Conservation (phyloP, 2,113 vertebrate species). For the Neogale vison region DNA sequence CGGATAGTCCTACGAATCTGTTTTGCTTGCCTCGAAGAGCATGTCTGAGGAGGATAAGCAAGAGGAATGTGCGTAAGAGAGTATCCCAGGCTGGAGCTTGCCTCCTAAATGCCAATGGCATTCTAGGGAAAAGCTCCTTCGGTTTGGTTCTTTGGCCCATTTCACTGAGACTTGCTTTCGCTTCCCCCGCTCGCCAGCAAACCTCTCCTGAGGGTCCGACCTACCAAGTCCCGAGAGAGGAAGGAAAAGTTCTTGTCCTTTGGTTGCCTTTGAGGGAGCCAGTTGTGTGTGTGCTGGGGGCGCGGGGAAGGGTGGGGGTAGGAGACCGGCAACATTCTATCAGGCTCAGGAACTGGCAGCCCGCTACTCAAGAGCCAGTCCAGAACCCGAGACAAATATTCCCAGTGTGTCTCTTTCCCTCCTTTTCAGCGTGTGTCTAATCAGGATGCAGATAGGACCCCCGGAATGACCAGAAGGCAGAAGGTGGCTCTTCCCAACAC, state of each 20-base stretch:
- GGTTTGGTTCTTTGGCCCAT: not conserved
- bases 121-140: constrained; percentile 8
- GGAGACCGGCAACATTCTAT: too few species aligned
- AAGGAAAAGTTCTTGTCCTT: not conserved
- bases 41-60: not conserved
- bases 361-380: not conserved
- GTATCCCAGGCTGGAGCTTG: not conserved
- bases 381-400: not conserved
- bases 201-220: fast-evolving
- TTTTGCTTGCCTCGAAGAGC: not conserved
- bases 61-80: not conserved
- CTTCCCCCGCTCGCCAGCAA: not conserved
- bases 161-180: not conserved
- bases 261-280: not conserved
- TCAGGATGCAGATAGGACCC: not conserved
- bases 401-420: not conserved
- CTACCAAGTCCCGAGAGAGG: not conserved
- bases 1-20: too few species aligned
- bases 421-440: not conserved
- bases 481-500: not conserved
- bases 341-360: not conserved
- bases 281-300: not conserved
- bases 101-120: not conserved
- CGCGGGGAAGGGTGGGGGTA: fast-evolving
- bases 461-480: not conserved